phyloP scores from a whole-genome alignment of 2,797 vertebrate species.

The Trachurus trachurus region DNA sequence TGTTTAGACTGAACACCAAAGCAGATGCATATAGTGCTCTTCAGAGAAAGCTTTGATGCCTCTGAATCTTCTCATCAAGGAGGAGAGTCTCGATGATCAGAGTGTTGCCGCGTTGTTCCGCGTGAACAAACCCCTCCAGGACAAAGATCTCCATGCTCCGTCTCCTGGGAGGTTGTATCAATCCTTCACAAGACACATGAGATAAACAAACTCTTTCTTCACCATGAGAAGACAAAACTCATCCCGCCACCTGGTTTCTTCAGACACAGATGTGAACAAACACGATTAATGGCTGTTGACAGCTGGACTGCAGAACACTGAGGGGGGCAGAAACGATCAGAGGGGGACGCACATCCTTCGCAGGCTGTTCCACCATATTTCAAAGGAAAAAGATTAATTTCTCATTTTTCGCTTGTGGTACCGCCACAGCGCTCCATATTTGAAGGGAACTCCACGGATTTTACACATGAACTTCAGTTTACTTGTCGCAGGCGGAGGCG shows the following conservation, averaged over 20 bases:
- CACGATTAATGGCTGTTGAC: neutral
- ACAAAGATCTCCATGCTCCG: neutral
- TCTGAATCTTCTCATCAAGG: neutral
- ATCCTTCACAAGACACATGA: neutral
- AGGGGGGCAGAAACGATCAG: neutral
- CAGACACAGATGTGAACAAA: neutral
- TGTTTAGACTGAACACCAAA: neutral
- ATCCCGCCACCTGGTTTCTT: conserved; percentile 2
- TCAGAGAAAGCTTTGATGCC: neutral
- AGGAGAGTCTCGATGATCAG: conserved; percentile 2
- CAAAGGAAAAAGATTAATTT: neutral
- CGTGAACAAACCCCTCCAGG: neutral
- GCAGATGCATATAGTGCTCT: neutral
- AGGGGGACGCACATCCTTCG: neutral
- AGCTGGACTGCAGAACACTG: neutral
- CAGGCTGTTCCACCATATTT: neutral
- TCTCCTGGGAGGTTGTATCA: neutral
- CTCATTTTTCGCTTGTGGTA: neutral
- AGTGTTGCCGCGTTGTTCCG: neutral
- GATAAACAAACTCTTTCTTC: neutral
- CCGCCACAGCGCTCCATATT: neutral
- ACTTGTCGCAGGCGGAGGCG: neutral
- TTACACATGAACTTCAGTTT: neutral
- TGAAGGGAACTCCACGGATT: neutral
- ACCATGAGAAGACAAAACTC: conserved; percentile 1